Conservation (phyloP, 2,888 invertebrate species). For the Rambutsinella grinnellia region DNA sequence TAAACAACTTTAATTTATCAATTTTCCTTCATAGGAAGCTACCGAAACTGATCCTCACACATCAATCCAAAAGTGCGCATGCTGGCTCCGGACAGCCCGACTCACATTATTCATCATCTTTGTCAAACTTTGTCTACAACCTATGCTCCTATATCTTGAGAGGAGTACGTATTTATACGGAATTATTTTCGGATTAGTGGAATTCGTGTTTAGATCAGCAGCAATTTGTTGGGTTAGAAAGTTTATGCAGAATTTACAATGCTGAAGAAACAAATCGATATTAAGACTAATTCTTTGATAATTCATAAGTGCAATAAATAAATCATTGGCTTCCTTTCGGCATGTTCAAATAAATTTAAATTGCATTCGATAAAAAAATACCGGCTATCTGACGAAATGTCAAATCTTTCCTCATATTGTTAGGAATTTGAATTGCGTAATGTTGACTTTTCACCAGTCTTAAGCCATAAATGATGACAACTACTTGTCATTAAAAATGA, state of each 20-base stretch:
- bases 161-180: conserved; percentile 33
- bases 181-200: conserved; percentile 41
- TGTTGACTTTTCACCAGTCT: not conserved
- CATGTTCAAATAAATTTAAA: too few species aligned
- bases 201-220: conserved; percentile 53
- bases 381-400: not conserved
- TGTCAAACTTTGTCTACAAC: conserved; percentile 51
- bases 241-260: conserved; percentile 60
- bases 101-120: conserved; percentile 50
- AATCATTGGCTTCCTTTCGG: too few species aligned
- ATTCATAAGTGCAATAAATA: not conserved
- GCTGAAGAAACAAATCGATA: not conserved
- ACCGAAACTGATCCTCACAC: conserved; percentile 60
- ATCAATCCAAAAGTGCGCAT: conserved; percentile 59
- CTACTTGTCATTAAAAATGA: not conserved
- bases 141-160: conserved; percentile 36
- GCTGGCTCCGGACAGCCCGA: conserved; percentile 58
- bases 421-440: not conserved
- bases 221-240: conserved; percentile 53
- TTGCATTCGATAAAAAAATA: not conserved
- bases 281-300: not conserved
- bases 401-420: not conserved
- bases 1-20: not conserved
- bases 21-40: conserved; percentile 52
- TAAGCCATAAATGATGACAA: not conserved